These are phyloP conservation scores for Trichogramma evanescens DNA, from an alignment of 2,888 invertebrate species.

Conservation along the genomic window DNA sequence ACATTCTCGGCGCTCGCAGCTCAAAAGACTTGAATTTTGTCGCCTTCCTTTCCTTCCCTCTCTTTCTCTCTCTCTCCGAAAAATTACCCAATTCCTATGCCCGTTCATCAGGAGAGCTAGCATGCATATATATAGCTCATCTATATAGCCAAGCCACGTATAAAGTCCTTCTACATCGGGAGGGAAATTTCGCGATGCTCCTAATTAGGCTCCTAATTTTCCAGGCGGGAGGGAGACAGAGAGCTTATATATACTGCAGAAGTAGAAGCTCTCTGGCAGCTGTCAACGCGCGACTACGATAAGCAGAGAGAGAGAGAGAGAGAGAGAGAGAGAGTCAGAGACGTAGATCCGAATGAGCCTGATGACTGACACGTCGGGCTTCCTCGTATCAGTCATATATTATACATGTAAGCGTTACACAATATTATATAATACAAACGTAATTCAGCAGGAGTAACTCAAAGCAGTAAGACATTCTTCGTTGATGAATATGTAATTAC, in stretches of 20 bases:
- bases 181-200: conserved; percentile 21
- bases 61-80: background rate
- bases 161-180: too few relatives aligned
- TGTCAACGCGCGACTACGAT: conserved; percentile 35
- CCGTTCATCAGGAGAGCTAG: background rate
- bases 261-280: conserved; percentile 20
- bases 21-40: background rate
- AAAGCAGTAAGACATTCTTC: conserved; percentile 28
- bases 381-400: conserved; percentile 8
- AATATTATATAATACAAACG: background rate
- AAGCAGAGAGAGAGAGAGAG: conserved; percentile 10
- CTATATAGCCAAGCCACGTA: too few relatives aligned
- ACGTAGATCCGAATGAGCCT: conserved; percentile 27
- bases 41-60: background rate
- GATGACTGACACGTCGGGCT: conserved; percentile 9
- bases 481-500: conserved; percentile 41
- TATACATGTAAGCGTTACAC: background rate
- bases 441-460: conserved; percentile 11
- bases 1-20: background rate
- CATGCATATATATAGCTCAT: too few relatives aligned
- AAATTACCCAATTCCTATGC: background rate
- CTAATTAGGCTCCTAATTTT: conserved; percentile 30
- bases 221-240: too few relatives aligned
- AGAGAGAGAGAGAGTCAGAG: too few relatives aligned
- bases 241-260: background rate